phyloP scores from a whole-genome alignment of 2,888 invertebrate genomes.

The Drosophila paucipuncta region DNA sequence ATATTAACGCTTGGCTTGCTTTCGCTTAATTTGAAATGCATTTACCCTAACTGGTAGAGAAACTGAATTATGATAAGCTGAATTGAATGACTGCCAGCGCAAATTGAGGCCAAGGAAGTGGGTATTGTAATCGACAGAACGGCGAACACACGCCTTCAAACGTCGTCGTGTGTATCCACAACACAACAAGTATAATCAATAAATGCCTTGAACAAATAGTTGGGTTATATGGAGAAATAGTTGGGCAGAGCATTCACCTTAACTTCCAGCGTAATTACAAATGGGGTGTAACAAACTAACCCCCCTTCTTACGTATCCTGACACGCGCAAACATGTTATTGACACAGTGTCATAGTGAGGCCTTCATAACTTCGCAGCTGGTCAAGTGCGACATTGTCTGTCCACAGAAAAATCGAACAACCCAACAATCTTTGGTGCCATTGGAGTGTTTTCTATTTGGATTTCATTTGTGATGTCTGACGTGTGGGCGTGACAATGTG shows the following conservation, averaged over 20 bases:
- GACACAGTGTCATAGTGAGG: background rate
- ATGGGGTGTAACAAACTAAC: no score
- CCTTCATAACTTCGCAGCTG: background rate
- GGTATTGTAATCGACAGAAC: constrained; percentile 10
- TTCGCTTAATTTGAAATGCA: constrained; percentile 49
- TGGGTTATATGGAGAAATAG: background rate
- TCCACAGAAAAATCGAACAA: background rate
- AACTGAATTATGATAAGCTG: constrained; percentile 38
- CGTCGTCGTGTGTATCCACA: background rate
- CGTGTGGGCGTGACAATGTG: background rate
- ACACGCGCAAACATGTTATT: background rate
- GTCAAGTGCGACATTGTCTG: background rate
- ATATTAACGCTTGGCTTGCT: constrained; percentile 38
- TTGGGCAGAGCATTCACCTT: constrained; percentile 25
- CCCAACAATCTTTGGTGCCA: background rate
- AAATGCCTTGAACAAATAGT: constrained; percentile 12
- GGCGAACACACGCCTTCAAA: background rate
- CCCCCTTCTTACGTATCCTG: background rate
- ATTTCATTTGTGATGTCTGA: background rate
- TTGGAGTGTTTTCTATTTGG: background rate
- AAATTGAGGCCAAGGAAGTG: constrained; percentile 23
- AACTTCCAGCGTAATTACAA: constrained; percentile 59
- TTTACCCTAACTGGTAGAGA: constrained; percentile 13
- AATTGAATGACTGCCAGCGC: constrained; percentile 17
- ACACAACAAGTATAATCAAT: constrained; percentile 41